Percentiles rank a stretch among this genome's conserved stretches.
phyloP scores from a whole-genome alignment of 2,888 invertebrate species.

The Hedychridium roseum region DNA sequence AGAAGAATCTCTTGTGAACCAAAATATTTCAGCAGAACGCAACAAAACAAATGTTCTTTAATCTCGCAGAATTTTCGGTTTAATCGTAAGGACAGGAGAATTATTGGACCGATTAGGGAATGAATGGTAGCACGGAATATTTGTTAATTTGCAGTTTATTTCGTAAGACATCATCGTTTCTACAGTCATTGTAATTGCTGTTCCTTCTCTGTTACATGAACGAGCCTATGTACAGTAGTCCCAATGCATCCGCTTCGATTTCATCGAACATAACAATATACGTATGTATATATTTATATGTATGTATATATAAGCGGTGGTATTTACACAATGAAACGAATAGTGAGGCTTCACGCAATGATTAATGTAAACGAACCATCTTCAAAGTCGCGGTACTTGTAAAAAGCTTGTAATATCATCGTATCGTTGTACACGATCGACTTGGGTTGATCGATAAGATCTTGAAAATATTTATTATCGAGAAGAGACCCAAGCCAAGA shows the following conservation, averaged over 20 bases:
- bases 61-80: too few species aligned
- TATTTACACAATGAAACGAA: conserved; percentile 13
- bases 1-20: too few species aligned
- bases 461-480: conserved; percentile 11
- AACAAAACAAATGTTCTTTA: too few species aligned
- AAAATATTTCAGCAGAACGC: too few species aligned
- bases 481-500: too few species aligned
- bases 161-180: conserved; percentile 58
- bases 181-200: conserved; percentile 57
- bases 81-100: too few species aligned
- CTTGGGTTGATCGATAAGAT: conserved; percentile 20
- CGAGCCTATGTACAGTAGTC: conserved; percentile 51
- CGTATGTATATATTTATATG: conserved; percentile 4
- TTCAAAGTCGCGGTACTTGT: conserved; percentile 21
- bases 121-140: neutral
- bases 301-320: conserved; percentile 16
- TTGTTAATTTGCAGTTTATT: conserved; percentile 55
- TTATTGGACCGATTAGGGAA: too few species aligned
- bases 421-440: conserved; percentile 22
- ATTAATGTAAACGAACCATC: conserved; percentile 9
- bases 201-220: conserved; percentile 48
- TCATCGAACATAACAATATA: conserved; percentile 24
- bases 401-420: conserved; percentile 27
- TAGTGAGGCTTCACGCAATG: neutral
- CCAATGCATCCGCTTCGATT: conserved; percentile 34